Evolutionary conservation across 2,113 vertebrate species (phyloP).

Genomic region (Bujurquina vittata): DNA sequence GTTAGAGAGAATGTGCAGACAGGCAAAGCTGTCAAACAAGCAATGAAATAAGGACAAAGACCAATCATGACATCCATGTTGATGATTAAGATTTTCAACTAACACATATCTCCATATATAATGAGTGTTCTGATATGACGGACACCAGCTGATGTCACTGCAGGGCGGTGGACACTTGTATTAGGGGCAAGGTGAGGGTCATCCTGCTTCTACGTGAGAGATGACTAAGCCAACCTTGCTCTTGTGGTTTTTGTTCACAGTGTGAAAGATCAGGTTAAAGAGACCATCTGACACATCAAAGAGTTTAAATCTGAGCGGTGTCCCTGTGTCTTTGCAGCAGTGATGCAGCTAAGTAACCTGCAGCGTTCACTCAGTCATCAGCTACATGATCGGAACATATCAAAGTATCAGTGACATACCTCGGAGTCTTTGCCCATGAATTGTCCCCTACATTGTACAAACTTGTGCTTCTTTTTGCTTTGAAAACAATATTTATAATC

Average conservation of each 20-base stretch:
- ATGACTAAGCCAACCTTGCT: background rate
- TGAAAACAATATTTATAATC: background rate
- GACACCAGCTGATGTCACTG: background rate
- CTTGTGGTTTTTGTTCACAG: background rate
- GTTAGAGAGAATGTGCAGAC: background rate
- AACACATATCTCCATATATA: background rate
- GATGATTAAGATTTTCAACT: background rate
- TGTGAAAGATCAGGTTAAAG: background rate
- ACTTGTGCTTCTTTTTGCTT: background rate
- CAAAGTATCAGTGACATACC: background rate
- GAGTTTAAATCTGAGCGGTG: background rate
- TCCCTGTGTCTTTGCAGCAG: background rate
- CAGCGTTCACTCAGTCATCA: background rate
- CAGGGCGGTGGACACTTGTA: background rate
- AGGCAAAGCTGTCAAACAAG: background rate
- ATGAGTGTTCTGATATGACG: background rate
- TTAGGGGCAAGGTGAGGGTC: background rate
- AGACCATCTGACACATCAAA: background rate
- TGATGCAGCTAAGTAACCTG: background rate
- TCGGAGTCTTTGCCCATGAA: background rate
- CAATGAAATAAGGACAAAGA: background rate
- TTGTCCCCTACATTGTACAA: background rate
- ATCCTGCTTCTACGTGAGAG: background rate
- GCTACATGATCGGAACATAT: too few species aligned
- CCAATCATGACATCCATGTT: background rate